phyloP scores from a whole-genome alignment of 2,797 vertebrate species.

The Falco rusticolus region DNA sequence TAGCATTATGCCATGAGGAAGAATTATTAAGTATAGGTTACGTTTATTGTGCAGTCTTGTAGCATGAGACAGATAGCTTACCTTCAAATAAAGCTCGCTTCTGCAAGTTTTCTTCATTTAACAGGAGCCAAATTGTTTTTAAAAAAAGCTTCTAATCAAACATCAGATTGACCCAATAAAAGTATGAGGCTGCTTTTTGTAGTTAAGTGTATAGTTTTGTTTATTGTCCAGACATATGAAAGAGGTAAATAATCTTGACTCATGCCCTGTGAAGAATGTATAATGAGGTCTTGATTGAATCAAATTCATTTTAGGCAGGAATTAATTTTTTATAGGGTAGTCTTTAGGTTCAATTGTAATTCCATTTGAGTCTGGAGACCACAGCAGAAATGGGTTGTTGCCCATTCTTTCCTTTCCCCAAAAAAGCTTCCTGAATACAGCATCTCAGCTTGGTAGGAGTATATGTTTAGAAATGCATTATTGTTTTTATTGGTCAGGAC shows the following conservation, averaged over 20 bases:
- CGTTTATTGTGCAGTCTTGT: background rate
- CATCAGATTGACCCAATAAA: slow-evolving; percentile 44
- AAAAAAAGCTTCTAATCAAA: background rate
- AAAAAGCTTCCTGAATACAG: slow-evolving; percentile 52
- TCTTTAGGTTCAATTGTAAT: slow-evolving; percentile 80
- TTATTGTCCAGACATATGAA: slow-evolving; percentile 73
- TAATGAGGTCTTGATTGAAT: slow-evolving; percentile 79
- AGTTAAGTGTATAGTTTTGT: slow-evolving; percentile 64
- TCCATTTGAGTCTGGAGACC: slow-evolving; percentile 77
- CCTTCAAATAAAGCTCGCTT: background rate
- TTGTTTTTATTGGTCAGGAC: slow-evolving; percentile 82
- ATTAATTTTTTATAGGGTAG: slow-evolving; percentile 80
- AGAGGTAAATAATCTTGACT: slow-evolving; percentile 75
- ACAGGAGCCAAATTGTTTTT: slow-evolving; percentile 13
- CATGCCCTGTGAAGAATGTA: slow-evolving; percentile 69
- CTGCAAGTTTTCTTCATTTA: background rate
- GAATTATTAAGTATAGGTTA: background rate
- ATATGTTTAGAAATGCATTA: slow-evolving; percentile 81
- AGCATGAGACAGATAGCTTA: background rate
- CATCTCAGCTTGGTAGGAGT: slow-evolving; percentile 65
- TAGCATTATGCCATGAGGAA: background rate
- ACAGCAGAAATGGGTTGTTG: slow-evolving; percentile 70
- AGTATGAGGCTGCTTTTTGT: slow-evolving; percentile 67
- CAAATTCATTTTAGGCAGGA: slow-evolving; percentile 82
- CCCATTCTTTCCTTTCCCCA: slow-evolving; percentile 60